phyloP scores from a whole-genome alignment of 2,113 vertebrate species.

The Microcebus griseorufus region DNA sequence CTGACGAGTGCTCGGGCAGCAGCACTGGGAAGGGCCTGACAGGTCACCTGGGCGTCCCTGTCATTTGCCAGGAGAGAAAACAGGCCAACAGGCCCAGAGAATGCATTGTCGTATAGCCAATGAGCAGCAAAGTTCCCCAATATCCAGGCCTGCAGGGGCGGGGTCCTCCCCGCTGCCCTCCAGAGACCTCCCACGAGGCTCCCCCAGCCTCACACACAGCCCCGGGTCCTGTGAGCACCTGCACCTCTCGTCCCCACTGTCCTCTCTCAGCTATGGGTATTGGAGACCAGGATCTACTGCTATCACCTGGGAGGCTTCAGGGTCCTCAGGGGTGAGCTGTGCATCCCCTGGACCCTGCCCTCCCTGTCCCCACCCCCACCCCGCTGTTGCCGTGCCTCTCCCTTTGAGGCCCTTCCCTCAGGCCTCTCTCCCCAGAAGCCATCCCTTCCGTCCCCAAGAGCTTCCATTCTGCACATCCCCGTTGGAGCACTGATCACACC shows the following conservation, averaged over 20 bases:
- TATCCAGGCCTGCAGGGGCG: neutral
- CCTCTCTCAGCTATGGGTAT: neutral
- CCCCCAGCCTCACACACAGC: neutral
- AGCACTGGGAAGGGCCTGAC: neutral
- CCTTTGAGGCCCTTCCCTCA: neutral
- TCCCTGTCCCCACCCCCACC: neutral
- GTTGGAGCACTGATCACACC: neutral
- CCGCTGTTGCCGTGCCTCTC: neutral
- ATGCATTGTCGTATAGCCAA: accelerated
- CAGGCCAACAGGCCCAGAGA: neutral
- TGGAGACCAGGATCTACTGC: neutral
- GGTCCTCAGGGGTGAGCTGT: accelerated
- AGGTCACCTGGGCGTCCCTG: neutral
- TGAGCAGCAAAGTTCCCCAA: accelerated
- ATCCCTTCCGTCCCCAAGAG: accelerated
- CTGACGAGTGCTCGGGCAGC: too few relatives aligned
- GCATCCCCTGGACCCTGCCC: accelerated
- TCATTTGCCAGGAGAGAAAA: neutral
- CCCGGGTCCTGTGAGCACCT: neutral
- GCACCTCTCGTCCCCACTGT: neutral
- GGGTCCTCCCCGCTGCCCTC: neutral
- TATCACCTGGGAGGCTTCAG: neutral
- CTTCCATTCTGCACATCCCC: neutral
- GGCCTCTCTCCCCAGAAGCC: neutral
- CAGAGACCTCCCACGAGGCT: neutral